Conservation (phyloP, 2,888 invertebrate genomes). For the Antheraea yamamai region DNA sequence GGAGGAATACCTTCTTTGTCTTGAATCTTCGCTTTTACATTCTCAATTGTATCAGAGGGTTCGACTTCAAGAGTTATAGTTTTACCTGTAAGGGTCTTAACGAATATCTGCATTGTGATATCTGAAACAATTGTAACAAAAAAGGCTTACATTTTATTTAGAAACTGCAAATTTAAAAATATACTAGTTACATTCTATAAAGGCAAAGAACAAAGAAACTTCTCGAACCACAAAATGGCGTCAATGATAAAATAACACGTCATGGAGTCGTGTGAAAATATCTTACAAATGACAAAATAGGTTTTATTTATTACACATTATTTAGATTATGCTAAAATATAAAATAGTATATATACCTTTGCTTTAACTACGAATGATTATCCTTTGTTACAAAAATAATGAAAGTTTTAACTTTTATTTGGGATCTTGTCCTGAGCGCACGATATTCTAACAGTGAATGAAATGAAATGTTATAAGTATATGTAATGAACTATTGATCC, state of each 20-base stretch:
- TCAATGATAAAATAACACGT: slow-evolving; percentile 31
- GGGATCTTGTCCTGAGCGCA: background rate
- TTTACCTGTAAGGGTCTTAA: slow-evolving; percentile 49
- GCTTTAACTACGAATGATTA: background rate
- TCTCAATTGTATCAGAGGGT: too few species aligned
- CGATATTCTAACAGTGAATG: background rate
- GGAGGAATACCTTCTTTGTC: too few species aligned
- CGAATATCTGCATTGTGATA: slow-evolving; percentile 63
- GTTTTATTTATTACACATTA: background rate
- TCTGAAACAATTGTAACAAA: slow-evolving; percentile 54
- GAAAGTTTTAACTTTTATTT: background rate
- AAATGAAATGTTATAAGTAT: background rate
- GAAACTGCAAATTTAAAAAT: slow-evolving; percentile 46
- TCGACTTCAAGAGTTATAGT: slow-evolving; percentile 49
- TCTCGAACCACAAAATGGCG: slow-evolving; percentile 74
- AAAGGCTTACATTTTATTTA: slow-evolving; percentile 32
- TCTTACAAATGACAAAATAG: background rate
- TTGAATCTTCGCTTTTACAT: too few species aligned
- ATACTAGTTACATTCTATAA: slow-evolving; percentile 15
- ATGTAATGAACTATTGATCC: too few species aligned
- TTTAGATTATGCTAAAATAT: background rate
- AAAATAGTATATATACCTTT: background rate
- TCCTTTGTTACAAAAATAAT: background rate
- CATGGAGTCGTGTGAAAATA: background rate
- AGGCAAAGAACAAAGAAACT: slow-evolving; percentile 64